phyloP scores from a whole-genome alignment of 1,140 invertebrate genomes.

The Olivierus martensii region DNA sequence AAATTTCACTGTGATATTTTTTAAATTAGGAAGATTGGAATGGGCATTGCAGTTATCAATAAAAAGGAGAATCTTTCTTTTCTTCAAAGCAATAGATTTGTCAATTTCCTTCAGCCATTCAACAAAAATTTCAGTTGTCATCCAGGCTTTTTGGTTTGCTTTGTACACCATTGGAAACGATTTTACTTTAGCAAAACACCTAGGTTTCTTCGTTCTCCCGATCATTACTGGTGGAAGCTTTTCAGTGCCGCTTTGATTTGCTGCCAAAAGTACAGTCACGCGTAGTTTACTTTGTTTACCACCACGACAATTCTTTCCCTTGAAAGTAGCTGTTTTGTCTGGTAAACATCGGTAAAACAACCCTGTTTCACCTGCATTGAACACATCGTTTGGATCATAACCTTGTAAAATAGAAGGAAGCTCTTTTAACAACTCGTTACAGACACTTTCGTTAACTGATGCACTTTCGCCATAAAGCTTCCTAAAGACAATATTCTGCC shows the following conservation, averaged over 20 bases:
- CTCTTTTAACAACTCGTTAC: background rate
- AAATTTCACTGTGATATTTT: background rate
- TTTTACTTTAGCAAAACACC: background rate
- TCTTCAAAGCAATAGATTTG: background rate
- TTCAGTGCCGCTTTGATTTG: background rate
- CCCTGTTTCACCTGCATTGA: slow-evolving; percentile 2
- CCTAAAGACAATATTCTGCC: background rate
- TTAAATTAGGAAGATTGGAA: background rate
- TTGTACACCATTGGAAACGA: background rate
- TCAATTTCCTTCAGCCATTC: background rate
- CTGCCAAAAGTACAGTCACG: background rate
- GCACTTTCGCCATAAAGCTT: background rate
- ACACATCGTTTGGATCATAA: background rate
- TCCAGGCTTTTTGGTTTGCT: background rate
- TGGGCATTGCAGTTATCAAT: background rate
- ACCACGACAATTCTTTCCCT: background rate
- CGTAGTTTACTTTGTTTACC: background rate
- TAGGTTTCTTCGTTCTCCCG: background rate
- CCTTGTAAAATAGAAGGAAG: background rate
- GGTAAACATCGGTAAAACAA: background rate
- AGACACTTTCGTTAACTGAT: background rate
- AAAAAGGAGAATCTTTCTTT: background rate
- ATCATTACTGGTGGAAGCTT: background rate
- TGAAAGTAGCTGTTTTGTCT: background rate
- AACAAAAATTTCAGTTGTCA: background rate